A percentile compares a stretch with the other conserved stretches of the same genome.
These are phyloP conservation scores for Coelopa frigida DNA, from an alignment of 1,140 invertebrate species.

Conservation along the genomic window DNA sequence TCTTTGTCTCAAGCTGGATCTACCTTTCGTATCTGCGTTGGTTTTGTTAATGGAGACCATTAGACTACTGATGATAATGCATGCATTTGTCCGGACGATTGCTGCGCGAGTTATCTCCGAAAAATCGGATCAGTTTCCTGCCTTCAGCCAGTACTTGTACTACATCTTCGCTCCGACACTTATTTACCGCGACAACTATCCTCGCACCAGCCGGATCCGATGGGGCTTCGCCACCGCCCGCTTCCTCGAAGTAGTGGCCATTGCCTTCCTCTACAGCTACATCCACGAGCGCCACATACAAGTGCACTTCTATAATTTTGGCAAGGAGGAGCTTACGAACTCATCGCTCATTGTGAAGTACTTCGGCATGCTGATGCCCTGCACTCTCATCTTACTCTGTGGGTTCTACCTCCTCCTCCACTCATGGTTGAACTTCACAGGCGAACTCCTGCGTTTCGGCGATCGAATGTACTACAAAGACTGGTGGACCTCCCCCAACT, in stretches of 20 bases:
- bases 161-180: conserved; percentile 84
- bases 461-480: conserved; percentile 86
- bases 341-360: conserved; percentile 56
- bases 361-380: conserved; percentile 68
- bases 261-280: conserved; percentile 72
- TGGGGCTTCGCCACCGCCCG: conserved; percentile 68
- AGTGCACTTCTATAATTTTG: conserved; percentile 62
- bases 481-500: conserved; percentile 89
- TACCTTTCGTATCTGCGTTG: conserved; percentile 55
- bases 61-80: conserved; percentile 77
- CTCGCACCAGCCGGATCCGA: conserved; percentile 63
- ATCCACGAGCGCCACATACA: conserved; percentile 68
- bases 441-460: conserved; percentile 78
- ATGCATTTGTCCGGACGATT: conserved; percentile 71
- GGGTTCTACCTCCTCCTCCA: conserved; percentile 82
- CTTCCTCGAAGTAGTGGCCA: conserved; percentile 65
- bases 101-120: conserved; percentile 48
- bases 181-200: conserved; percentile 78
- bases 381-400: conserved; percentile 63
- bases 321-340: conserved; percentile 50
- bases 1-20: conserved; percentile 46
- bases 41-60: conserved; percentile 58
- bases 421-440: conserved; percentile 81
- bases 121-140: conserved; percentile 50
- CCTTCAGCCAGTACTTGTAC: conserved; percentile 72